Evolutionary conservation across 2,113 vertebrate genomes (phyloP).

Genomic region (Mesembrinibis cayennensis): DNA sequence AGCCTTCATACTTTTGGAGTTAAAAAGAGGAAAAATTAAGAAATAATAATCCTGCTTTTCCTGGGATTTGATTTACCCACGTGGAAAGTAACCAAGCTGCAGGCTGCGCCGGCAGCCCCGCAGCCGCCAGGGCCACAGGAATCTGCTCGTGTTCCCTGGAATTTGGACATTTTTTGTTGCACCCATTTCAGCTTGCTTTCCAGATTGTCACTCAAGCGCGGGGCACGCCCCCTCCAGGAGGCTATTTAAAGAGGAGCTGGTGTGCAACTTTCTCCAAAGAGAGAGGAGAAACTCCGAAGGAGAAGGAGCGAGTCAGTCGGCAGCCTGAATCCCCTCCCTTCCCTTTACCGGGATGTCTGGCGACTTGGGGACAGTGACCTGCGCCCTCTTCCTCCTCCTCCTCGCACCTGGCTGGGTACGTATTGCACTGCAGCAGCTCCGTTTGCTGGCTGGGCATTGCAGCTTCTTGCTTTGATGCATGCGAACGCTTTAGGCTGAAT

Average conservation of each 20-base stretch:
- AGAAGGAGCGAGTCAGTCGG: fast-evolving
- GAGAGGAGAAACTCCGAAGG: neutral
- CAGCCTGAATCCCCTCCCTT: neutral
- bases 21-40: neutral
- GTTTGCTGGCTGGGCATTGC: neutral
- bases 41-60: neutral
- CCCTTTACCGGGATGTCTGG: neutral
- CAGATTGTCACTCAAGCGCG: neutral
- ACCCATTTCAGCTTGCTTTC: neutral
- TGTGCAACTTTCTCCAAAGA: neutral
- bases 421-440: neutral
- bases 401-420: slow-evolving; percentile 19
- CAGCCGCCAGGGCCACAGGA: neutral
- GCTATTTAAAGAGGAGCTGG: slow-evolving; percentile 28
- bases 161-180: neutral
- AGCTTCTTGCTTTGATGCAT: neutral
- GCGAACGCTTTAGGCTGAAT: neutral
- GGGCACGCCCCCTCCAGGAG: slow-evolving; percentile 14
- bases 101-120: neutral
- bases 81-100: neutral
- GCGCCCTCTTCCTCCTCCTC: neutral
- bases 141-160: neutral
- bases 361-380: neutral
- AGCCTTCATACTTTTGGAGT: neutral
- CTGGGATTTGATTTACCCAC: neutral